Evolutionary conservation across 2,888 invertebrate species (phyloP).

Genomic region (Kryphioiulus occultus): DNA sequence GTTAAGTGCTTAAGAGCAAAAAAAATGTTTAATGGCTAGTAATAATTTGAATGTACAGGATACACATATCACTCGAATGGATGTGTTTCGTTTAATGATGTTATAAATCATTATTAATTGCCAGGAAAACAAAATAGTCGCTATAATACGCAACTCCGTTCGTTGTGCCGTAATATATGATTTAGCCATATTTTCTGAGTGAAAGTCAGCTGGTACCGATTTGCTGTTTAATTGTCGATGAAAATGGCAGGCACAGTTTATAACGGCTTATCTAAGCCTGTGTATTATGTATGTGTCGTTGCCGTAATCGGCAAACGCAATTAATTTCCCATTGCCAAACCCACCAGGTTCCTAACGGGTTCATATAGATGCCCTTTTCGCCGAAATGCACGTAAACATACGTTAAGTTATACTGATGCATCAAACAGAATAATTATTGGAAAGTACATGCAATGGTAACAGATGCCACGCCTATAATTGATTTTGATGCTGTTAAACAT

Average conservation of each 20-base stretch:
- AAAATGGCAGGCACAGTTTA: not conserved
- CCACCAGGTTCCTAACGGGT: not conserved
- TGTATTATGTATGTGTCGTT: not conserved
- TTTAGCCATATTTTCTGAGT: not conserved
- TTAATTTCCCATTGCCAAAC: not conserved
- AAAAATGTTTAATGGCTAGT: no score
- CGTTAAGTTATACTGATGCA: not conserved
- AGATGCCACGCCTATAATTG: not conserved
- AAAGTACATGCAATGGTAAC: not conserved
- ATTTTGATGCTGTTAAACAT: not conserved
- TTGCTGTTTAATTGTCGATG: constrained; percentile 12
- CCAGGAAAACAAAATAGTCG: not conserved
- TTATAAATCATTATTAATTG: not conserved
- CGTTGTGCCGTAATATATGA: not conserved
- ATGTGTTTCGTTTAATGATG: not conserved
- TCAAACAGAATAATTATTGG: not conserved
- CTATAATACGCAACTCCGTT: not conserved
- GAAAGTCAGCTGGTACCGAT: not conserved
- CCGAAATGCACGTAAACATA: not conserved
- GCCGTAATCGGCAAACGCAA: not conserved
- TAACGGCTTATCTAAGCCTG: not conserved
- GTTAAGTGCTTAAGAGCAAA: no score
- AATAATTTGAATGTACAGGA: not conserved
- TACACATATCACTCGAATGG: not conserved
- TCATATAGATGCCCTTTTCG: not conserved